phyloP scores from a whole-genome alignment of 2,113 vertebrate genomes.

The Callocephalon fimbriatum region DNA sequence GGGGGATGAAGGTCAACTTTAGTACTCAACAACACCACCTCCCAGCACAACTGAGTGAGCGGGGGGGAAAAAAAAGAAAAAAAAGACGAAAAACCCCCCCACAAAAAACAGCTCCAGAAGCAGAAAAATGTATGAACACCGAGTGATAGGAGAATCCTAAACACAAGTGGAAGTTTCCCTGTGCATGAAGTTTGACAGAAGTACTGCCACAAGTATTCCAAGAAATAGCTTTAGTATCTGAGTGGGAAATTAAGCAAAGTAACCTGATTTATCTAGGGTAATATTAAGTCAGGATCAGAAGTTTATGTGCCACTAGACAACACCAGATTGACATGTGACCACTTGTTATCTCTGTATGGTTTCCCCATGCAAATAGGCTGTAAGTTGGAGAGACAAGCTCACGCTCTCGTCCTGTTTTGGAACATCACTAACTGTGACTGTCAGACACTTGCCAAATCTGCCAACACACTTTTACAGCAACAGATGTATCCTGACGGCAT shows the following conservation, averaged over 20 bases:
- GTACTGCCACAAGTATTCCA: neutral
- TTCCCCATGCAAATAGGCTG: neutral
- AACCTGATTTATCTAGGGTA: neutral
- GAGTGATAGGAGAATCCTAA: neutral
- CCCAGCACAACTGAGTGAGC: accelerated
- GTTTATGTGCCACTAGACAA: neutral
- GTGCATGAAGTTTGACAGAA: neutral
- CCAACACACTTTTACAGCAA: neutral
- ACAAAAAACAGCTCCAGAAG: neutral
- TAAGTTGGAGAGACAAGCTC: neutral
- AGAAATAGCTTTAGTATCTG: neutral
- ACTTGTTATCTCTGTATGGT: neutral
- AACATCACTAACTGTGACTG: neutral
- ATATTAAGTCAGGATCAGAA: neutral
- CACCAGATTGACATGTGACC: neutral
- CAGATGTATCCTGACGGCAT: accelerated
- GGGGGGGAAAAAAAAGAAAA: neutral
- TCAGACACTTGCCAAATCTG: neutral
- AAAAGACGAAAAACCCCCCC: neutral
- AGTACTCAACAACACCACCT: neutral
- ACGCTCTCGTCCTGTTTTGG: neutral
- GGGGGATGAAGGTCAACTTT: neutral
- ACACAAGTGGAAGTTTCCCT: neutral
- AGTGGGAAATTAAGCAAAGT: neutral
- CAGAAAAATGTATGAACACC: neutral